phyloP scores from a whole-genome alignment of 2,797 vertebrate genomes.

The Hypotaenidia okinawae region DNA sequence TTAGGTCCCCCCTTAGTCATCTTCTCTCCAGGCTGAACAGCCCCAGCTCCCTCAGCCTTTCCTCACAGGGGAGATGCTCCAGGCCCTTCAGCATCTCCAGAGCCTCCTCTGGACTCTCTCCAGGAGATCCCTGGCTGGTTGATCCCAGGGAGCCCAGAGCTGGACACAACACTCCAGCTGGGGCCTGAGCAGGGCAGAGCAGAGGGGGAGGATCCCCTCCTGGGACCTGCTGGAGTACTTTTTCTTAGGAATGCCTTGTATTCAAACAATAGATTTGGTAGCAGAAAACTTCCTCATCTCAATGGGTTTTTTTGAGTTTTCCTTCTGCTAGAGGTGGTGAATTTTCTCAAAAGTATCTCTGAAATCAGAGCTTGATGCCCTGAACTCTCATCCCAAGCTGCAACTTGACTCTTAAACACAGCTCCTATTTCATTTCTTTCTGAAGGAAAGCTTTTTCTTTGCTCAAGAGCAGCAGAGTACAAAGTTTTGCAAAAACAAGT shows the following conservation, averaged over 20 bases:
- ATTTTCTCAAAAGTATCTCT: background rate
- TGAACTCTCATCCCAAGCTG: background rate
- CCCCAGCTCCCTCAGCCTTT: no score
- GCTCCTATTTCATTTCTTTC: background rate
- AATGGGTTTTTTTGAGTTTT: background rate
- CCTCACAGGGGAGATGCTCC: no score
- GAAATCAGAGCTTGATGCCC: background rate
- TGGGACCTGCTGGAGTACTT: background rate
- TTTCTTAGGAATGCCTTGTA: background rate
- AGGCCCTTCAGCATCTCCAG: no score
- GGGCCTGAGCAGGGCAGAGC: no score
- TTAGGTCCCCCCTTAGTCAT: no score
- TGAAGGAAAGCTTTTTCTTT: background rate
- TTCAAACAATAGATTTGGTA: background rate
- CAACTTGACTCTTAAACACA: background rate
- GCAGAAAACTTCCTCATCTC: background rate
- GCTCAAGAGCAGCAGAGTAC: background rate
- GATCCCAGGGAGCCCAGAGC: no score
- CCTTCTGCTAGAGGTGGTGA: background rate
- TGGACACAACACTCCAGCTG: no score
- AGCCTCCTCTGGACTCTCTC: no score
- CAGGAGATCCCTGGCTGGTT: no score
- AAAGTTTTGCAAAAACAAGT: background rate
- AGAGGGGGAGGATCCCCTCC: no score
- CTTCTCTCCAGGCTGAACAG: no score